phyloP scores from a whole-genome alignment of 2,113 vertebrate species.

The Rhineura floridana region DNA sequence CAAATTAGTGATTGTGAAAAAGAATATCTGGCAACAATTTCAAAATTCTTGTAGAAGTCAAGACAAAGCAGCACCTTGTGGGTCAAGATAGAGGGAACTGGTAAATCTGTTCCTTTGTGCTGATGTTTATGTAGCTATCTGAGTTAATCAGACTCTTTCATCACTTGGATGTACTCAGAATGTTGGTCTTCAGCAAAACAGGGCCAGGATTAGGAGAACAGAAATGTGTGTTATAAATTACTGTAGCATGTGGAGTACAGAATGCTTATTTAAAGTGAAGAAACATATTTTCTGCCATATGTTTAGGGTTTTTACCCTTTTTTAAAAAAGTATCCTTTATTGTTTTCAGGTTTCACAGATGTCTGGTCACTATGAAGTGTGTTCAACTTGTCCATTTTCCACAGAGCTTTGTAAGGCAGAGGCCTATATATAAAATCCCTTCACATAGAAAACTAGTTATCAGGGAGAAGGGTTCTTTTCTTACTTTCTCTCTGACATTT shows the following conservation, averaged over 20 bases:
- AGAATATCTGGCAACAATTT: constrained; percentile 11
- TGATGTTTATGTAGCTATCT: constrained; percentile 14
- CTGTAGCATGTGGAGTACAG: background rate
- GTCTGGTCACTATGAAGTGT: background rate
- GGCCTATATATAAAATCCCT: too few species aligned
- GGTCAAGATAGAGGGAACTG: background rate
- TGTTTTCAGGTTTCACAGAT: background rate
- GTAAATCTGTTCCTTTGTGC: constrained; percentile 1
- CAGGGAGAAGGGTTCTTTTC: too few species aligned
- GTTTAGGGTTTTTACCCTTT: background rate
- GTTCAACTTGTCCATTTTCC: background rate
- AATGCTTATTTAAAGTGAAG: background rate
- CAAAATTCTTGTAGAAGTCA: constrained; percentile 16
- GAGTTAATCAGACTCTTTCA: constrained; percentile 29
- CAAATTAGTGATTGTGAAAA: background rate
- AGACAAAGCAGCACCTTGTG: background rate
- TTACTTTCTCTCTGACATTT: too few species aligned
- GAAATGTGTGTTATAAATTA: background rate
- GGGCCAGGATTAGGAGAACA: background rate
- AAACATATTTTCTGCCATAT: constrained; percentile 11
- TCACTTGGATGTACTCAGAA: background rate
- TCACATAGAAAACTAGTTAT: too few species aligned
- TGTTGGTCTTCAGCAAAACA: background rate
- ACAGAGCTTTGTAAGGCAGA: background rate
- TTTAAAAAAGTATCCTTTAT: background rate